Evolutionary conservation across 2,113 vertebrate genomes (phyloP).

Genomic region (Ranitomeya variabilis): DNA sequence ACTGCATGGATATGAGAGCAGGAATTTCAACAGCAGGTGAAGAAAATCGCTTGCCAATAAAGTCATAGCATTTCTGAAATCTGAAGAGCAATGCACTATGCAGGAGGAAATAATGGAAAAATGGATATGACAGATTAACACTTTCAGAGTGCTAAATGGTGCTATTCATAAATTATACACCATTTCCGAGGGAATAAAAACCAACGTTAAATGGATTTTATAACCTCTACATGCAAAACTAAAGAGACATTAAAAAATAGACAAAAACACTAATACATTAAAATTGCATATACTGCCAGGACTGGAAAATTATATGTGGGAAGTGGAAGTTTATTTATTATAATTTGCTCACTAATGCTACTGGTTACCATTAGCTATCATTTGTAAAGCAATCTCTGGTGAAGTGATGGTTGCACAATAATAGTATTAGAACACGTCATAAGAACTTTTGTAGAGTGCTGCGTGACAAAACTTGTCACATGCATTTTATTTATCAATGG

Average conservation of each 20-base stretch:
- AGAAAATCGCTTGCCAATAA: constrained; percentile 56
- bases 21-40: constrained; percentile 43
- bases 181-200: not conserved
- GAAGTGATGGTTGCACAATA: not conserved
- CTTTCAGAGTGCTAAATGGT: constrained; percentile 41
- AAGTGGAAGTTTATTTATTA: not conserved
- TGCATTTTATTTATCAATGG: no score
- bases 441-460: not conserved
- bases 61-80: constrained; percentile 46
- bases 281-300: not conserved
- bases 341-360: not conserved
- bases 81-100: constrained; percentile 58
- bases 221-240: not conserved
- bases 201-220: not conserved
- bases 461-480: not conserved
- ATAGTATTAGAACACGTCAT: not conserved
- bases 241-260: not conserved
- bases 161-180: constrained; percentile 16
- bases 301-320: not conserved
- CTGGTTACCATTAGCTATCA: not conserved
- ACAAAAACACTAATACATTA: not conserved
- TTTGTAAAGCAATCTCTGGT: not conserved
- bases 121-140: constrained; percentile 65
- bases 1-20: constrained; percentile 55
- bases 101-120: constrained; percentile 60